phyloP scores from a whole-genome alignment of 2,113 vertebrate species.

The Trichechus manatus region DNA sequence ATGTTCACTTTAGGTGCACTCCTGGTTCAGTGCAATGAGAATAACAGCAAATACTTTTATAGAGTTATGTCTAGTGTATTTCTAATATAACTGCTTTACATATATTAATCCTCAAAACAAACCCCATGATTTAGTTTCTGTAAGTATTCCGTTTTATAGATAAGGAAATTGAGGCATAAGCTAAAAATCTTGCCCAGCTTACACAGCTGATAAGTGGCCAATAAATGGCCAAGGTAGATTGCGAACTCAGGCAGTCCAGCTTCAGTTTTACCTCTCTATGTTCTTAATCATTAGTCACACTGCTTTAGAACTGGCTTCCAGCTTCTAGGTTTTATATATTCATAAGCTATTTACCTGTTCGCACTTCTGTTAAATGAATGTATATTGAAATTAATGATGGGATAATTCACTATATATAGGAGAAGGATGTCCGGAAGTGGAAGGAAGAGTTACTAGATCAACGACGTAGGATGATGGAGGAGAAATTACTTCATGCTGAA shows the following conservation, averaged over 20 bases:
- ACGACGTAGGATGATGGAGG: slow-evolving; percentile 98
- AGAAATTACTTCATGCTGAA: slow-evolving; percentile 97
- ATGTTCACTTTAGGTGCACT: background rate
- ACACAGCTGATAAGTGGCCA: background rate
- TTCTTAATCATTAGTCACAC: background rate
- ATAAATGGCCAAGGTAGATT: background rate
- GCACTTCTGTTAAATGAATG: background rate
- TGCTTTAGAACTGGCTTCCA: background rate
- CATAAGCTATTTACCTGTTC: background rate
- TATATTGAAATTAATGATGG: background rate
- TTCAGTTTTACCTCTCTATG: background rate
- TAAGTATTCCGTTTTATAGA: background rate
- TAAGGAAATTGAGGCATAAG: background rate
- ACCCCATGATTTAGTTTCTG: background rate
- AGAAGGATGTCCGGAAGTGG: slow-evolving; percentile 99
- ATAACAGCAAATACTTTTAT: background rate
- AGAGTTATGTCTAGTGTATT: background rate
- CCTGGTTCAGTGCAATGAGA: background rate
- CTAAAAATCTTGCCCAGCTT: background rate
- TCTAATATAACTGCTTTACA: background rate
- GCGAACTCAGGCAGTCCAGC: background rate
- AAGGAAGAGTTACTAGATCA: slow-evolving; percentile 98
- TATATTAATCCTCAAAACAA: background rate
- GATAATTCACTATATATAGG: slow-evolving; percentile 84
- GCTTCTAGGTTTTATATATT: background rate